phyloP scores from a whole-genome alignment of 2,888 invertebrate genomes.

The Heteropelma amictum region DNA sequence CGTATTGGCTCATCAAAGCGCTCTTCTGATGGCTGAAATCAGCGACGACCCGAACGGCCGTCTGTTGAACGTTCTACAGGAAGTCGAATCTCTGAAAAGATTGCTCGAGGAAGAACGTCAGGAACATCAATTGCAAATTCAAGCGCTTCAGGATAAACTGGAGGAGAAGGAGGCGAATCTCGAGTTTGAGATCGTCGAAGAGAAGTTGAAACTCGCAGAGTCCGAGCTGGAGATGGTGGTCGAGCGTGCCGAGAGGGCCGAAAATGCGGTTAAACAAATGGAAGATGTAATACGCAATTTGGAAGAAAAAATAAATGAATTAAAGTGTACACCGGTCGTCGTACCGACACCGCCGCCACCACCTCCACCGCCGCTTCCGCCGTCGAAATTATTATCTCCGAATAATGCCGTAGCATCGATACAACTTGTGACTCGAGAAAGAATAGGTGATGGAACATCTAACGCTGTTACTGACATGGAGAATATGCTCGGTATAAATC shows the following conservation, averaged over 20 bases:
- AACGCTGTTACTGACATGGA: constrained; percentile 80
- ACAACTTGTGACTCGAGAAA: constrained; percentile 74
- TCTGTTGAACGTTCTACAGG: constrained; percentile 79
- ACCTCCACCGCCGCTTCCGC: constrained; percentile 78
- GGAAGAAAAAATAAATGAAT: constrained; percentile 67
- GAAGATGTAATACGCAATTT: constrained; percentile 65
- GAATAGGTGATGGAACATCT: constrained; percentile 63
- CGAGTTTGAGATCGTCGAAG: constrained; percentile 84
- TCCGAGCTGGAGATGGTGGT: constrained; percentile 83
- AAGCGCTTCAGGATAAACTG: constrained; percentile 82
- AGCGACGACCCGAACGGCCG: constrained; percentile 80
- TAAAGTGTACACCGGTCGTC: constrained; percentile 63
- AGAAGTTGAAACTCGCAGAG: constrained; percentile 84
- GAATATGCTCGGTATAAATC: constrained; percentile 80
- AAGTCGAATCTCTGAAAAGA: constrained; percentile 83
- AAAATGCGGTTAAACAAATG: constrained; percentile 76
- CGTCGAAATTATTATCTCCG: constrained; percentile 74
- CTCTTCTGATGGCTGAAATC: constrained; percentile 82
- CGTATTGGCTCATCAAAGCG: constrained; percentile 84
- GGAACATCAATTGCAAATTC: constrained; percentile 80
- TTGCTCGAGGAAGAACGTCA: constrained; percentile 82
- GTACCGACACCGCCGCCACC: constrained; percentile 79
- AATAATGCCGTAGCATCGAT: constrained; percentile 63
- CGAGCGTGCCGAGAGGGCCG: constrained; percentile 82
- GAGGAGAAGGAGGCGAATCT: constrained; percentile 84